Conservation (phyloP, 2,888 invertebrate genomes). For the Agapostemon virescens region DNA sequence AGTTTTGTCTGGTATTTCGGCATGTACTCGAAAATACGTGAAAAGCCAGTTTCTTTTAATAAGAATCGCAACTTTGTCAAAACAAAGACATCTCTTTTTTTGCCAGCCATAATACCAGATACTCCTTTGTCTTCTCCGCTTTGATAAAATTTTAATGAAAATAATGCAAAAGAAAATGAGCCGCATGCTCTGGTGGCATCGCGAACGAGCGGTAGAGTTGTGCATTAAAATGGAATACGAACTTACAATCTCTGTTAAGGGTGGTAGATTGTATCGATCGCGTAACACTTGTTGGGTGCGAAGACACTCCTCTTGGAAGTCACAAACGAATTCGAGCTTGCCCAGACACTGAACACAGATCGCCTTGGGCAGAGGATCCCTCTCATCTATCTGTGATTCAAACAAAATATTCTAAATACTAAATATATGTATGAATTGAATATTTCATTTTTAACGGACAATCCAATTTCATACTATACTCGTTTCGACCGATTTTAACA, state of each 20-base stretch:
- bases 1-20: constrained; percentile 41
- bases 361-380: constrained; percentile 79
- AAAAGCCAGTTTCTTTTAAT: background rate
- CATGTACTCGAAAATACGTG: background rate
- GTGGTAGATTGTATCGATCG: constrained; percentile 78
- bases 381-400: constrained; percentile 79
- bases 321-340: constrained; percentile 80
- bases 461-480: constrained; percentile 21
- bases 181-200: constrained; percentile 45
- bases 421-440: constrained; percentile 47
- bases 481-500: constrained; percentile 6
- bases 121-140: constrained; percentile 11
- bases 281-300: constrained; percentile 79
- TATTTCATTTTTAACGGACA: constrained; percentile 34
- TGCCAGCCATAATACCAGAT: constrained; percentile 37
- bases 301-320: constrained; percentile 80
- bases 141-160: constrained; percentile 22
- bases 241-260: constrained; percentile 78
- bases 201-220: constrained; percentile 67
- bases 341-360: constrained; percentile 80
- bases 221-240: constrained; percentile 64
- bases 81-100: background rate
- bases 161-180: constrained; percentile 33
- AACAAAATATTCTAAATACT: constrained; percentile 70
- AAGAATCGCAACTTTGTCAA: background rate